These are phyloP conservation scores for Chrysogorgia sp. DNA, from an alignment of 92 coral and sea anemone genomes.

Conservation along the genomic window DNA sequence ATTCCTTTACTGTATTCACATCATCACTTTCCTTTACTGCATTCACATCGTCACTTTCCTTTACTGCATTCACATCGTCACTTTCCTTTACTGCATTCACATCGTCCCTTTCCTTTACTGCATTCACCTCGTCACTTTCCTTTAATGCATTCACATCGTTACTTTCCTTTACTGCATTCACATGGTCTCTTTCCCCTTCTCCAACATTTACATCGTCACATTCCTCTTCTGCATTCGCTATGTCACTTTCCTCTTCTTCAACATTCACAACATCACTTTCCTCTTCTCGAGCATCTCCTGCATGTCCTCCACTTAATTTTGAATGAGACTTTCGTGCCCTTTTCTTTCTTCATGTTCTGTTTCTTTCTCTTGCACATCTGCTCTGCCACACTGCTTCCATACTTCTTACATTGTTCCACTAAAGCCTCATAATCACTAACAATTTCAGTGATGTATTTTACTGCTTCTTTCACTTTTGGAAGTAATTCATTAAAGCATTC, in stretches of 20 bases:
- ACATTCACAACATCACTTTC: no score
- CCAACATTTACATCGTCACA: no score
- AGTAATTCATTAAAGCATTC: slow-evolving; percentile 7
- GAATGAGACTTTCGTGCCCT: slow-evolving; percentile 7
- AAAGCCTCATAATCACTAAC: slow-evolving; percentile 1
- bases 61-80: no score
- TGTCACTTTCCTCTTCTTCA: slow-evolving; percentile 7
- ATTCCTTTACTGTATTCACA: no score
- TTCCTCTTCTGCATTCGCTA: not conserved
- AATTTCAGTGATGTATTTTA: not conserved
- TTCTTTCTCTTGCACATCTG: slow-evolving; percentile 7
- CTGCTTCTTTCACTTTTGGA: slow-evolving; percentile 14
- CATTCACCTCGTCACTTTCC: no score
- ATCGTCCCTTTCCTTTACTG: no score
- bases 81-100: no score
- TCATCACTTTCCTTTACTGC: no score
- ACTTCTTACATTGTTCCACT: slow-evolving; percentile 6
- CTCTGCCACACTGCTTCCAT: slow-evolving; percentile 23
- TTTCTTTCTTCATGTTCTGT: slow-evolving; percentile 1
- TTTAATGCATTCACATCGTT: no score
- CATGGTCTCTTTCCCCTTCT: not conserved
- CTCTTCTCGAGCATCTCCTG: no score
- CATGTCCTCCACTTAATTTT: slow-evolving; percentile 2
- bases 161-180: no score
- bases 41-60: no score